Evolutionary conservation across 2,797 vertebrate species (phyloP).

Genomic region (Chaetophractus vellerosus): DNA sequence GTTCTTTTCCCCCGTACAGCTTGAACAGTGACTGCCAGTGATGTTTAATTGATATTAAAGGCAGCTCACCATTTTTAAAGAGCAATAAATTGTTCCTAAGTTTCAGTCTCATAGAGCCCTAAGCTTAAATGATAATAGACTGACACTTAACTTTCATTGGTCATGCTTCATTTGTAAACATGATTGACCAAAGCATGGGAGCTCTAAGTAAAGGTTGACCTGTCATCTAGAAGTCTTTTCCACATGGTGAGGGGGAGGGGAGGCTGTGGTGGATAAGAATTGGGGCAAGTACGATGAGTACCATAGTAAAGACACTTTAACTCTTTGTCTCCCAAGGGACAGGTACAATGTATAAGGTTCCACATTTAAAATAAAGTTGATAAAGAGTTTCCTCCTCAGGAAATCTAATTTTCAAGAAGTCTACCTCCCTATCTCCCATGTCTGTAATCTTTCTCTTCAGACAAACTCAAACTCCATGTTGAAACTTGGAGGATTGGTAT

Average conservation of each 20-base stretch:
- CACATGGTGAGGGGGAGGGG: accelerated
- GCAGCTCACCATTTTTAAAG: not conserved
- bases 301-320: accelerated
- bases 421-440: accelerated
- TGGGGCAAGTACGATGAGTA: accelerated
- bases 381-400: not conserved
- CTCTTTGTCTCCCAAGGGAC: not conserved
- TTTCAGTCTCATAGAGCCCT: not conserved
- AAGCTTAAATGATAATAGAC: not conserved
- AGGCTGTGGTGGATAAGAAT: too few species aligned
- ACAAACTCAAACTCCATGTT: not conserved
- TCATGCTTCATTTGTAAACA: not conserved
- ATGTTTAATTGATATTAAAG: not conserved
- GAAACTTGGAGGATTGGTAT: not conserved
- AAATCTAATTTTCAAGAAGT: not conserved
- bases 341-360: accelerated
- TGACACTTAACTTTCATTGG: not conserved
- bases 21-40: accelerated
- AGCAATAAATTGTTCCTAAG: not conserved
- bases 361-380: not conserved
- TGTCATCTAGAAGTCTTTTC: not conserved
- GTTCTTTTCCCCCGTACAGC: not conserved
- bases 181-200: not conserved
- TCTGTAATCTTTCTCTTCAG: not conserved
- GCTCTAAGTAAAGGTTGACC: not conserved